Evolutionary conservation across 2,888 invertebrate genomes (phyloP).

Genomic region (Lordiphosa andalusiaca): DNA sequence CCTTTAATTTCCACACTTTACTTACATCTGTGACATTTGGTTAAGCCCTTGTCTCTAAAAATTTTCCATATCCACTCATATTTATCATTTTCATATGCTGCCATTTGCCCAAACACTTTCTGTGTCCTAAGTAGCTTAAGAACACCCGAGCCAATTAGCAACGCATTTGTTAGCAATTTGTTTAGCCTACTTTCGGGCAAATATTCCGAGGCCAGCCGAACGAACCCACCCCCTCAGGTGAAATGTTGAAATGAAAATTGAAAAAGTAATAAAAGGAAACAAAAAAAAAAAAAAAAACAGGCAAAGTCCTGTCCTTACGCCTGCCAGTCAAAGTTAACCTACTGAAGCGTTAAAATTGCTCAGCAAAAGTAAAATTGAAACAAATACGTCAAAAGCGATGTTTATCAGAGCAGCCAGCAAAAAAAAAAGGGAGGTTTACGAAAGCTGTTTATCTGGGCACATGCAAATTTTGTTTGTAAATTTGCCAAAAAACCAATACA

Average conservation of each 20-base stretch:
- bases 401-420: constrained; percentile 48
- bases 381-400: constrained; percentile 59
- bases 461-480: constrained; percentile 52
- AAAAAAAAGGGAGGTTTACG: constrained; percentile 25
- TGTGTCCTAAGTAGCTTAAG: constrained; percentile 55
- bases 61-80: constrained; percentile 41
- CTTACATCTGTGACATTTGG: not conserved
- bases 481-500: constrained; percentile 51
- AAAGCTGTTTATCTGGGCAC: constrained; percentile 32
- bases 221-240: constrained; percentile 50
- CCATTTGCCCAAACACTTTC: constrained; percentile 12
- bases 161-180: constrained; percentile 59
- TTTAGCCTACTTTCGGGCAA: constrained; percentile 48
- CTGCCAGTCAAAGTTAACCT: constrained; percentile 72
- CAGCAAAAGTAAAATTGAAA: constrained; percentile 65
- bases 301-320: constrained; percentile 31
- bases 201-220: constrained; percentile 1
- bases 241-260: constrained; percentile 29
- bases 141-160: constrained; percentile 54
- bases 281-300: constrained; percentile 21
- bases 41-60: constrained; percentile 28
- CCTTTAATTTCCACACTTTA: not conserved
- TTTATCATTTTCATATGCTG: constrained; percentile 69
- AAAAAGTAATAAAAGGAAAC: constrained; percentile 58
- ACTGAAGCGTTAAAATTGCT: constrained; percentile 78